phyloP scores from a whole-genome alignment of 2,797 vertebrate genomes.

The Hypotaenidia okinawae region DNA sequence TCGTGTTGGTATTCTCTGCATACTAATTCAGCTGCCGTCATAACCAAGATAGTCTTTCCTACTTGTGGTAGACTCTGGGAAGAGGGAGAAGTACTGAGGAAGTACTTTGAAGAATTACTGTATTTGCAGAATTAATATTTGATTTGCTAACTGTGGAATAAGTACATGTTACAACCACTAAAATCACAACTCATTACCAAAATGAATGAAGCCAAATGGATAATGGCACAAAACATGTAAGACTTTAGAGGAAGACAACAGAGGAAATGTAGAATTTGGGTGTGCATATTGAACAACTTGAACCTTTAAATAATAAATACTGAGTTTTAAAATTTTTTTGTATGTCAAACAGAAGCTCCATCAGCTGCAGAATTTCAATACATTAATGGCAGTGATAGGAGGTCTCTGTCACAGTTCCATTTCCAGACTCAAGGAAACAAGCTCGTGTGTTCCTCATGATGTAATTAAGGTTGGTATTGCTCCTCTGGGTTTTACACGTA shows the following conservation, averaged over 20 bases:
- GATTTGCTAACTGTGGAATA: not conserved
- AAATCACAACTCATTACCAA: not conserved
- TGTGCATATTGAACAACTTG: not conserved
- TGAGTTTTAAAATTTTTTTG: not conserved
- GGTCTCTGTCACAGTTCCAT: conserved; percentile 96
- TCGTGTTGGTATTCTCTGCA: not conserved
- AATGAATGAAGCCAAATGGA: not conserved
- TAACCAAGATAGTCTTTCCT: not conserved
- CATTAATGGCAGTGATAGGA: conserved; percentile 96
- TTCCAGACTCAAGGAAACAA: conserved; percentile 96
- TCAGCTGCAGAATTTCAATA: conserved; percentile 94
- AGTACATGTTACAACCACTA: not conserved
- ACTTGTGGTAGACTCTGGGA: not conserved
- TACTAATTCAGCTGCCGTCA: not conserved
- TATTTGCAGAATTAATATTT: not conserved
- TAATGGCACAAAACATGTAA: not conserved
- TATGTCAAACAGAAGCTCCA: conserved; percentile 85
- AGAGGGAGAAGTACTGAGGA: not conserved
- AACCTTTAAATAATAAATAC: not conserved
- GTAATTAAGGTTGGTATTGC: conserved; percentile 88
- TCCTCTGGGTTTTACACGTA: not conserved
- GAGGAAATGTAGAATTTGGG: not conserved
- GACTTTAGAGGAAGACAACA: not conserved
- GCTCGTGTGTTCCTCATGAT: conserved; percentile 88
- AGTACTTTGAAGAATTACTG: not conserved